Evolutionary conservation across 2,888 invertebrate genomes (phyloP), one percentile per base, ranked within the genome.

Genomic region (Calameuta filiformis): DNA sequence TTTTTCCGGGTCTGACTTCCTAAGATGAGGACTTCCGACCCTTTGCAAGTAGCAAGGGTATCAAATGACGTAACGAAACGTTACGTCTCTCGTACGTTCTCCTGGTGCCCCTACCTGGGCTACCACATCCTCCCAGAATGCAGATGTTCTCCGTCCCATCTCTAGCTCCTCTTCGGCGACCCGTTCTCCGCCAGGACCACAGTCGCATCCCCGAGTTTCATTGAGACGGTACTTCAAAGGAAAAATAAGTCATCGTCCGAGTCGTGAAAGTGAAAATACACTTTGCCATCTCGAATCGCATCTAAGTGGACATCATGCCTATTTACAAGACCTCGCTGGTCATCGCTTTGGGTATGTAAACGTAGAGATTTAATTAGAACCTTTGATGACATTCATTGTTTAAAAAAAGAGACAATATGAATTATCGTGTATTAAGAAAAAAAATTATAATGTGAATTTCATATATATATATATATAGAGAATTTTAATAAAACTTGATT

Each of bases 181-280:
- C 76, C 84, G 77, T 83, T 87, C 88, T 82, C 83, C 83, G 77
- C 79, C 76, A 79, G 80, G 80, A 80, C 81, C 85, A 86, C 89
- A 88, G 90, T 90, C 89, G 88, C 87, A 87, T 89, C 87, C 80
- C 85, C 86, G 87, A 88, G 84, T 86, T 85, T 85, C 85, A 85
- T 85, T 85, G 86, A 85, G 87, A 87, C 87, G 89, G 89, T 88
- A 81, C 80, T 23, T 23, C 81, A 33, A 68, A 77, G 74, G 79
- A 83, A 78, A 83, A 78, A 75, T 74, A 79, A 74, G 75, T 71
- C 77, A 74, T 73, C 37, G 15, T 30, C 74, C 37, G 74, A 74
- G n/a, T 37, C 76, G 77, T 76, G 76, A 83, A 82, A 81, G 81
- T 80, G 74, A 74, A 74, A 34, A 37, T 74, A 30, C 74, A 35